Evolutionary conservation across 2,113 vertebrate species (phyloP).

Genomic region (Glaucidium brasilianum): DNA sequence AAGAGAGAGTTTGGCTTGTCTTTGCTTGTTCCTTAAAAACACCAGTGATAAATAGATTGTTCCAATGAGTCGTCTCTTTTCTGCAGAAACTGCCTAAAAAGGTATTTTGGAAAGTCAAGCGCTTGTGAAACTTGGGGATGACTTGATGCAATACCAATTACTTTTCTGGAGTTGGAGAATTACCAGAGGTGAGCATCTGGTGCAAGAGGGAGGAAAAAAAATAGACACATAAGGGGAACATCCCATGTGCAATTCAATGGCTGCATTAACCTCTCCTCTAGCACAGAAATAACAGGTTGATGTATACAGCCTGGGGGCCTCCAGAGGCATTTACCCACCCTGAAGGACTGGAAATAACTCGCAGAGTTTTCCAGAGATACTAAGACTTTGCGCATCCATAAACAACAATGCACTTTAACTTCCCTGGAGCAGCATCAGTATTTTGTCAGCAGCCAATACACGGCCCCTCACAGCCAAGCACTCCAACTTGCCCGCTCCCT

Average conservation of each 20-base stretch:
- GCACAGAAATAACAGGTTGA: background rate
- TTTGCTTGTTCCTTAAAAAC: background rate
- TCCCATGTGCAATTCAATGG: background rate
- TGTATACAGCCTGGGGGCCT: background rate
- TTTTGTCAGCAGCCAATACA: background rate
- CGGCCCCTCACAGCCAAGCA: background rate
- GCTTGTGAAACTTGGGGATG: background rate
- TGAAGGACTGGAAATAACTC: background rate
- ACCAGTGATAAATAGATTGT: background rate
- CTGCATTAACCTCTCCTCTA: background rate
- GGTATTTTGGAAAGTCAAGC: background rate
- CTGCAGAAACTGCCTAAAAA: constrained; percentile 7
- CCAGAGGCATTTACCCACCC: background rate
- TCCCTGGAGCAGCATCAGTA: background rate
- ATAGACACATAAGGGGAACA: background rate
- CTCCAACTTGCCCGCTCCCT: background rate
- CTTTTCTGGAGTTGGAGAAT: background rate
- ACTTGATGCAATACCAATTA: background rate
- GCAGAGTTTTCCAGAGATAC: background rate
- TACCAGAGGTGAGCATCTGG: constrained; percentile 9
- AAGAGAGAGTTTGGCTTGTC: background rate
- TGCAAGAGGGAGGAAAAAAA: background rate
- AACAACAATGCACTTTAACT: background rate
- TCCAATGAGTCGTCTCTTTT: background rate
- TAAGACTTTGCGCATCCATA: background rate